Base-by-base conservation (phyloP, 1,140 invertebrate species). In the Coboldia fuscipes region DNA sequence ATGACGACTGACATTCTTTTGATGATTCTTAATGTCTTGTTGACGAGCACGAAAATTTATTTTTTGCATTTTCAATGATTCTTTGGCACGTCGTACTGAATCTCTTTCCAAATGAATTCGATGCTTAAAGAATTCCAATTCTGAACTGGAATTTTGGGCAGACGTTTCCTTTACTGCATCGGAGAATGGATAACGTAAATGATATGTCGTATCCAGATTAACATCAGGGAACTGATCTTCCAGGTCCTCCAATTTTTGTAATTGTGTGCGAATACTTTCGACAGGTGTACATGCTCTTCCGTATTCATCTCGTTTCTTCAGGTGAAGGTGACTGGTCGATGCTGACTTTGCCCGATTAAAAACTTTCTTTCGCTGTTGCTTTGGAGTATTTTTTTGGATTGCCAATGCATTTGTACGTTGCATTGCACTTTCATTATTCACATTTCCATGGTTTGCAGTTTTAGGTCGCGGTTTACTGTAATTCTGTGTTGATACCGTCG, bases 51-150 rank as follows among this genome's bases (percentile, higher is more conserved):
- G 30, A 8, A 53, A 54, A 15, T 47, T 50, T 4, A 42, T 53
- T 15, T 51, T 40, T 34, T 54, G 50, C 1, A 45, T 51, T 35
- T 66, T 60, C 26, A 81, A 46, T 34, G 70, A 73, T 37, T 76
- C 75, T 39, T 74, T 66, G 17, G 76, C 75, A 3, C 75, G 60
- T 29, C 74, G 65, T 41, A 80, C 75, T 1, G 74, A 75, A 44
- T 80, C 77, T 6, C 76, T 57, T 45, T 82, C 78, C 14, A 80
- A 59, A 35, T 80, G 67, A 13, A 80, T 77, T 27, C 77, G 65
- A 45, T 82, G 76, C 28, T 75, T 62, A 41, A 81, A 78, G 56
- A 81, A 82, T 45, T 80, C 76, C 39, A 82, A 48, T 42, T 81
- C 78, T 3, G 75, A 74, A 32, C 60, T 62, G 0, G 45, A 29